These are phyloP conservation scores for Ursus arctos DNA, from an alignment of 2,113 vertebrate species.

Conservation along the genomic window DNA sequence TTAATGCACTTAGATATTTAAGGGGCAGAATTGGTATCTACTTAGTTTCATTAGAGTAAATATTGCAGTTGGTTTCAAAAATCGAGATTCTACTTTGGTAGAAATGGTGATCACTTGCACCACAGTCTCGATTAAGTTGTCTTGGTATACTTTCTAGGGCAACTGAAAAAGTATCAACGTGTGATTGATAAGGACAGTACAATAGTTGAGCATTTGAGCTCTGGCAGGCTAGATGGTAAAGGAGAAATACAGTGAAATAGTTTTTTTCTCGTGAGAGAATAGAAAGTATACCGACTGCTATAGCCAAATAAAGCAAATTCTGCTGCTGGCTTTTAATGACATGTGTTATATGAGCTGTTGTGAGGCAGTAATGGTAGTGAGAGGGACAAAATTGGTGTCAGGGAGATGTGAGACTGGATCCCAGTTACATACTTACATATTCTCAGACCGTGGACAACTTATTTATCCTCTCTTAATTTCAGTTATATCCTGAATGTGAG, in stretches of 20 bases:
- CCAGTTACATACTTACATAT: neutral
- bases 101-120: neutral
- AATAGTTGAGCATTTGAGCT: neutral
- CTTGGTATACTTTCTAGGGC: neutral
- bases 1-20: neutral
- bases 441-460: neutral
- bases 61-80: neutral
- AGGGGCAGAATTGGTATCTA: neutral
- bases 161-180: neutral
- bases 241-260: neutral
- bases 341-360: neutral
- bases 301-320: neutral
- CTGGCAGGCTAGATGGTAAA: neutral
- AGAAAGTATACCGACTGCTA: neutral
- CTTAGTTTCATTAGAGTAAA: neutral
- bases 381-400: neutral
- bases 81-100: neutral
- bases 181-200: neutral
- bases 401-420: neutral
- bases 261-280: neutral
- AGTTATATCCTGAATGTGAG: neutral
- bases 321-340: neutral
- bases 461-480: neutral
- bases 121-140: neutral
- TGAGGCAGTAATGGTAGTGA: neutral